phyloP scores from a whole-genome alignment of 2,888 invertebrate genomes.

The Thyatira batis region DNA sequence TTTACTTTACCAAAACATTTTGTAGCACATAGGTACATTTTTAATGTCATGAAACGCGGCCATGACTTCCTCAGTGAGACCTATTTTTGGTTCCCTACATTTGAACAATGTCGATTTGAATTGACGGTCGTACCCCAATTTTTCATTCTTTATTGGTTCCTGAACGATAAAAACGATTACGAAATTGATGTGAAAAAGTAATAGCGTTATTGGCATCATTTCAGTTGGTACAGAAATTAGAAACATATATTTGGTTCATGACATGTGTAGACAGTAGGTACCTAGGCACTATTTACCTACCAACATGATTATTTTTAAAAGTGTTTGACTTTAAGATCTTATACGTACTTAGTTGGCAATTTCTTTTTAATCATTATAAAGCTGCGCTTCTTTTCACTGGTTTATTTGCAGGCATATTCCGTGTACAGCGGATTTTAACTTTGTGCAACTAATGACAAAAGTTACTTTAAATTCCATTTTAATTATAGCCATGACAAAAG shows the following conservation, averaged over 20 bases:
- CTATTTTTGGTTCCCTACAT: constrained; percentile 1
- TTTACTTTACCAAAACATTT: no score
- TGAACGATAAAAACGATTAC: neutral
- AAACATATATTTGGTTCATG: no score
- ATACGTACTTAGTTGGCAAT: no score
- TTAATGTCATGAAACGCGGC: constrained; percentile 14
- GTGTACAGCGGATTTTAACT: neutral
- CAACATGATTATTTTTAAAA: no score
- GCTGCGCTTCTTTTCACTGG: neutral
- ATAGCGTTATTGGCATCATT: neutral
- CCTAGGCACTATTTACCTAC: no score
- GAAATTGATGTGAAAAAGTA: neutral
- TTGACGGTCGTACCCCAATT: neutral
- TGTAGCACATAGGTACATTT: constrained; percentile 7
- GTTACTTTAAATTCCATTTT: constrained; percentile 1
- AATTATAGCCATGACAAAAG: constrained; percentile 10
- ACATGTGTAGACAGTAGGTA: no score
- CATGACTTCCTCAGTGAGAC: constrained; percentile 13
- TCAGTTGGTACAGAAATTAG: no score
- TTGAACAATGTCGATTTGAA: neutral
- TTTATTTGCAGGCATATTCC: neutral
- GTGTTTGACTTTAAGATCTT: no score
- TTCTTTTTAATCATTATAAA: no score
- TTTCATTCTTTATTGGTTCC: neutral
- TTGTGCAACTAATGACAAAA: constrained; percentile 11